Evolutionary conservation across 2,888 invertebrate species (phyloP).

Genomic region (Tipula lateralis): DNA sequence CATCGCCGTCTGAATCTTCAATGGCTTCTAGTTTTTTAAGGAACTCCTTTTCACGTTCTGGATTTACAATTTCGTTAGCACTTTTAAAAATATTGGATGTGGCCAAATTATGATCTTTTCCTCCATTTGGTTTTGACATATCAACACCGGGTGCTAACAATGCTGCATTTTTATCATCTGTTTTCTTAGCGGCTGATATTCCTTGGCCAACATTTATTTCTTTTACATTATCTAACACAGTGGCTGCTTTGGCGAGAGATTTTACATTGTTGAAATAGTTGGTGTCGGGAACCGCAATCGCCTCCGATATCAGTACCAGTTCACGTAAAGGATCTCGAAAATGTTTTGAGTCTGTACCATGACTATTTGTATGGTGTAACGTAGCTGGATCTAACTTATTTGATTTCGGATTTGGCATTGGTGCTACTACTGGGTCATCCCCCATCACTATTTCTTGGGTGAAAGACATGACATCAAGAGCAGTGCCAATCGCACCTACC

Average conservation of each 20-base stretch:
- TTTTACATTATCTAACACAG: slow-evolving; percentile 55
- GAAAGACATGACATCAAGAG: slow-evolving; percentile 79
- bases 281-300: slow-evolving; percentile 40
- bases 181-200: not conserved
- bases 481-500: slow-evolving; percentile 62
- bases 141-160: not conserved
- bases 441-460: slow-evolving; percentile 65
- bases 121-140: not conserved
- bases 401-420: not conserved
- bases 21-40: slow-evolving; percentile 47
- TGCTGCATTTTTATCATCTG: not conserved
- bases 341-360: not conserved
- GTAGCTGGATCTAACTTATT: not conserved
- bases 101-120: not conserved
- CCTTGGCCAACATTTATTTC: slow-evolving; percentile 20
- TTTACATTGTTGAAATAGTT: slow-evolving; percentile 52
- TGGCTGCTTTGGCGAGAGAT: slow-evolving; percentile 58
- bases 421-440: slow-evolving; percentile 34
- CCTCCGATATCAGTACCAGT: slow-evolving; percentile 56
- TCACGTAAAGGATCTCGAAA: slow-evolving; percentile 59
- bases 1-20: slow-evolving; percentile 49
- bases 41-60: slow-evolving; percentile 46
- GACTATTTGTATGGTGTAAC: not conserved
- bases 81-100: slow-evolving; percentile 43
- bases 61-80: slow-evolving; percentile 47